A percentile compares a stretch with the other conserved stretches of the same genome.
These are phyloP conservation scores for Alentia gelatinosa DNA, from an alignment of 2,888 invertebrate genomes.

Conservation along the genomic window DNA sequence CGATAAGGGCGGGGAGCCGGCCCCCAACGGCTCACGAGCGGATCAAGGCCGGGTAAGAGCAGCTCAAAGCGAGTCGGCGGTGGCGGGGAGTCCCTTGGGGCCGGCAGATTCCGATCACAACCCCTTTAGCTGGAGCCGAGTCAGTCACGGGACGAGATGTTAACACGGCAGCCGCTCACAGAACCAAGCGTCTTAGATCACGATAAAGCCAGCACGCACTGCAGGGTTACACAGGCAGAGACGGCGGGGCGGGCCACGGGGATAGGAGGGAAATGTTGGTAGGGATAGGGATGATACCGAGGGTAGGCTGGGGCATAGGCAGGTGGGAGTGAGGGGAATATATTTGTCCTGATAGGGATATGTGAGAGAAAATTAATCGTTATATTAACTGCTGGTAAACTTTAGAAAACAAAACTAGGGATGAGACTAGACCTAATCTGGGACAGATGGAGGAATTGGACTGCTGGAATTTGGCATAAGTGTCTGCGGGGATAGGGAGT, in stretches of 20 bases:
- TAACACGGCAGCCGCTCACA: constrained; percentile 21
- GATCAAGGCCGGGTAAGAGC: not conserved
- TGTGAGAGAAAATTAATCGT: no score
- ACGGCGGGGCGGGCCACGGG: not conserved
- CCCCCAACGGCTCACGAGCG: not conserved
- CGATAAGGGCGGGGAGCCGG: not conserved
- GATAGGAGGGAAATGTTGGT: no score
- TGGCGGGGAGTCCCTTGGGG: not conserved
- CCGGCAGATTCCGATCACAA: not conserved
- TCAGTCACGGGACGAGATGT: not conserved
- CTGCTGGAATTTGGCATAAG: no score
- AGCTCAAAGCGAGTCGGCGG: not conserved
- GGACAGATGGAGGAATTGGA: no score
- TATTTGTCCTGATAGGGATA: no score
- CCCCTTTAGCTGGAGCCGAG: not conserved
- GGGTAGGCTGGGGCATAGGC: no score
- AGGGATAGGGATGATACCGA: no score
- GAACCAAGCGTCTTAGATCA: constrained; percentile 1
- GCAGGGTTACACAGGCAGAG: not conserved
- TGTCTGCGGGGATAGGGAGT: no score
- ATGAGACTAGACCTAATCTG: no score
- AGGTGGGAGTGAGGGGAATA: not conserved
- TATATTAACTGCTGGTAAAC: no score
- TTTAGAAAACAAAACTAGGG: no score
- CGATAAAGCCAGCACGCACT: not conserved